Conservation (phyloP, 2,888 invertebrate species). For the Noctua fimbriata region DNA sequence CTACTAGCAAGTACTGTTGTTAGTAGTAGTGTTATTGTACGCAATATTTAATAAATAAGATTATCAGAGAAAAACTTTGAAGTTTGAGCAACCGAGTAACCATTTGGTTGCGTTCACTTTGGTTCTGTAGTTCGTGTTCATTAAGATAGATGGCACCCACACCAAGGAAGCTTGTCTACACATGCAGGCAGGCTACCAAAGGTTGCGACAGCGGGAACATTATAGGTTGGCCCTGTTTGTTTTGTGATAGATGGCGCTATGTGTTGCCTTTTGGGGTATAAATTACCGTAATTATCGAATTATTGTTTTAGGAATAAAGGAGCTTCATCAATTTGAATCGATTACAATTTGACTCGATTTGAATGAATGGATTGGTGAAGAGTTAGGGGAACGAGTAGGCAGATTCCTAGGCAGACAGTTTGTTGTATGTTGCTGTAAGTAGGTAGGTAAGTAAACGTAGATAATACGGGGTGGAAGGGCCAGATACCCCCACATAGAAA, state of each 20-base stretch:
- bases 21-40: too few species aligned
- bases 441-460: neutral
- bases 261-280: neutral
- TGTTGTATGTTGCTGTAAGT: neutral
- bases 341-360: neutral
- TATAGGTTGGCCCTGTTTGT: neutral
- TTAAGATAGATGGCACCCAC: slow-evolving; percentile 29
- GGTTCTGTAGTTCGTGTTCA: slow-evolving; percentile 6
- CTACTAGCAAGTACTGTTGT: neutral
- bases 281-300: neutral
- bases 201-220: neutral
- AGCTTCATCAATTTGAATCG: neutral
- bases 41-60: neutral
- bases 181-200: neutral
- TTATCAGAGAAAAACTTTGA: neutral
- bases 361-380: neutral
- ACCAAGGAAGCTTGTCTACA: neutral
- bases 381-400: neutral
- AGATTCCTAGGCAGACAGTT: neutral
- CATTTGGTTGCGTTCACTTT: neutral
- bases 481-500: neutral
- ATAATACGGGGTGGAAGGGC: neutral
- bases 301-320: neutral
- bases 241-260: slow-evolving; percentile 30
- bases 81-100: too few species aligned